Evolutionary conservation across 2,888 invertebrate species (phyloP).

Genomic region (Ramazzottius varieornatus): DNA sequence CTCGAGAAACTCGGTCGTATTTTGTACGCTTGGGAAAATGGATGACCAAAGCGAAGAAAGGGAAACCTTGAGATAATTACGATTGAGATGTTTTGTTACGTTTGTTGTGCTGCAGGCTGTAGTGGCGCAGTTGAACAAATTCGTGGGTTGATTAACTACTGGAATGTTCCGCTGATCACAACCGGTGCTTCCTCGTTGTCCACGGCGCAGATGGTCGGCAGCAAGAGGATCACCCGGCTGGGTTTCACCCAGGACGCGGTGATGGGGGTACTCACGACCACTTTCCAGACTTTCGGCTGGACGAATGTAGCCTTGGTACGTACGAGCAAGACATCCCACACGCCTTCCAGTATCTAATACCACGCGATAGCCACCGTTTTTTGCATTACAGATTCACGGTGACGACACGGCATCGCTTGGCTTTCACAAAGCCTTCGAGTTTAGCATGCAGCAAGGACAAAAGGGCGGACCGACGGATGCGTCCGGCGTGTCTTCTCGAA

Average conservation of each 20-base stretch:
- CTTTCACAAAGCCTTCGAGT: not conserved
- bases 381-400: not conserved
- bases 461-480: not conserved
- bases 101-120: not conserved
- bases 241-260: conserved; percentile 1
- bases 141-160: not conserved
- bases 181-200: not conserved
- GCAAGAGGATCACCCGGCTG: not conserved
- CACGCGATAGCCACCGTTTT: not conserved
- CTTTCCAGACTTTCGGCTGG: not conserved
- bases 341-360: too few species aligned
- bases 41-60: too few species aligned
- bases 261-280: not conserved
- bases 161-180: not conserved
- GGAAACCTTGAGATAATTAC: too few species aligned
- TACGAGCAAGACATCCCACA: too few species aligned
- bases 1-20: too few species aligned
- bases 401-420: not conserved
- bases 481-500: not conserved
- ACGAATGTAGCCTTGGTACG: not conserved
- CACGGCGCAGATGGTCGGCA: not conserved
- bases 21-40: too few species aligned
- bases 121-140: not conserved
- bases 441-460: not conserved
- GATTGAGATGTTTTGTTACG: not conserved